Conservation (phyloP, 2,113 vertebrate genomes). For the Bombycilla garrulus region DNA sequence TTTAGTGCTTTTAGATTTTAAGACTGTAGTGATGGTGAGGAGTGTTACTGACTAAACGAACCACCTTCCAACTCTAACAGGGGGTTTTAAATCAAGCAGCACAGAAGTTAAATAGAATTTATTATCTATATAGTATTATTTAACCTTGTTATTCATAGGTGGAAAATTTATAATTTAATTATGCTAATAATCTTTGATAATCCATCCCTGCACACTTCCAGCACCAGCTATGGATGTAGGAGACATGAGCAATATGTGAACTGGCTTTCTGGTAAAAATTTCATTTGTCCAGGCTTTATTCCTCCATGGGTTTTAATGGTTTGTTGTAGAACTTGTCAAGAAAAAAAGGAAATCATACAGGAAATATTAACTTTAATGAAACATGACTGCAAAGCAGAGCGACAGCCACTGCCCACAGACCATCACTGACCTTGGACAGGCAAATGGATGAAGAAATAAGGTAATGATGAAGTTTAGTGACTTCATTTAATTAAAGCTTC, state of each 20-base stretch:
- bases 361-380: background rate
- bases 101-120: background rate
- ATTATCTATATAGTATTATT: background rate
- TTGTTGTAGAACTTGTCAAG: background rate
- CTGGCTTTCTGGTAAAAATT: background rate
- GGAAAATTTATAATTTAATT: background rate
- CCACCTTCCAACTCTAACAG: background rate
- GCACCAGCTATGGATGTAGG: background rate
- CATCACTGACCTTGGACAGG: background rate
- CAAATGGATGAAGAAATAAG: background rate
- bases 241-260: fast-evolving
- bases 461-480: background rate
- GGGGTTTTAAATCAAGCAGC: background rate
- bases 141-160: background rate
- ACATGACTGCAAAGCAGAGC: background rate
- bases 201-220: background rate
- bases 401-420: background rate
- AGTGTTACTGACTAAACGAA: background rate
- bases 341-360: background rate
- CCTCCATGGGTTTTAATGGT: background rate
- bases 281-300: background rate
- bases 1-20: no score
- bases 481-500: background rate
- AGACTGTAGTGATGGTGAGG: background rate
- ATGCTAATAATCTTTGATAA: background rate